phyloP scores from a whole-genome alignment of 2,797 vertebrate genomes.

The Uromys caudimaculatus region DNA sequence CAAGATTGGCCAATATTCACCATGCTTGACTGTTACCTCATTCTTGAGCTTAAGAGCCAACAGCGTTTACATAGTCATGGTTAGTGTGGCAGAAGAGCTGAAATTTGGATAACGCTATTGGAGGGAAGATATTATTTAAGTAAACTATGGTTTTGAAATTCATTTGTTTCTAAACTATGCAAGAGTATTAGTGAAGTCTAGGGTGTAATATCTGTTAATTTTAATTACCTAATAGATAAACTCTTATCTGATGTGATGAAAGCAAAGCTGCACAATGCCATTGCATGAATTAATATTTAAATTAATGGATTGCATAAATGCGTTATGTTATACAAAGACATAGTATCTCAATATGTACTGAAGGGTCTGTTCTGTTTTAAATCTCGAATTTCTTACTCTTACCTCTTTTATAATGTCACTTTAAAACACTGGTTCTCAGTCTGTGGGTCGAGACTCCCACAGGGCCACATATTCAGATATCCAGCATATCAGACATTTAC shows the following conservation, averaged over 20 bases:
- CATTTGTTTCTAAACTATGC: neutral
- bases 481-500: neutral
- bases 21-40: neutral
- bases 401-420: neutral
- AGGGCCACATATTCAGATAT: neutral
- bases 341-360: conserved; percentile 6
- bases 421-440: neutral
- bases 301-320: neutral
- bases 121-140: neutral
- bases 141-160: conserved; percentile 25
- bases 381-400: conserved; percentile 2
- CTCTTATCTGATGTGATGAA: neutral
- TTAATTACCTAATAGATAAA: conserved; percentile 25
- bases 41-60: neutral
- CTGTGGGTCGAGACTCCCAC: neutral
- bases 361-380: neutral
- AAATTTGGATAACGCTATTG: conserved; percentile 11
- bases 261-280: neutral
- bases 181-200: neutral
- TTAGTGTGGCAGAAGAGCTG: neutral
- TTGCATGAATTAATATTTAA: neutral
- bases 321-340: conserved; percentile 1
- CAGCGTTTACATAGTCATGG: neutral
- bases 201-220: neutral
- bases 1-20: neutral